Evolutionary conservation across 1,140 invertebrate genomes (phyloP).

Genomic region (Drosophila teissieri): DNA sequence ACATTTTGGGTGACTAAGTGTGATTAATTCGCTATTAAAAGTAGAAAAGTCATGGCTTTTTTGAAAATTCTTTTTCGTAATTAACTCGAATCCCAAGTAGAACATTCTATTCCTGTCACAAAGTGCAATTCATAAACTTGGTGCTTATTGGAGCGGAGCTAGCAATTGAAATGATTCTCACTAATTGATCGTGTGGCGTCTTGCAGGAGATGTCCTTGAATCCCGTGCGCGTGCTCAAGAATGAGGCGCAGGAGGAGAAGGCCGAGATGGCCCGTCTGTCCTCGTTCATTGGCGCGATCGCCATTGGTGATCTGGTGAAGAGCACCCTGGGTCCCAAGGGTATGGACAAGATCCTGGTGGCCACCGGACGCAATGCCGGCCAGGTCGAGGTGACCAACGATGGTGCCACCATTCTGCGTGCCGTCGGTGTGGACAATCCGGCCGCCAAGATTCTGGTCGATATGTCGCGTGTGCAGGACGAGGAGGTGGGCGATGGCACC

Average conservation of each 20-base stretch:
- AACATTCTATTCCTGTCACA: too few species aligned
- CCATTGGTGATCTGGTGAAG: slow-evolving; percentile 99
- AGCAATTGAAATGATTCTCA: background rate
- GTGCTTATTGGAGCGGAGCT: too few species aligned
- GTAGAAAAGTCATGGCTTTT: too few species aligned
- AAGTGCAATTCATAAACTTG: too few species aligned
- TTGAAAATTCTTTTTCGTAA: too few species aligned
- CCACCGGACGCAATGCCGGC: slow-evolving; percentile 92
- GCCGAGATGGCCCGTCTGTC: slow-evolving; percentile 97
- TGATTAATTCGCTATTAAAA: too few species aligned
- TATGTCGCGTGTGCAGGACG: slow-evolving; percentile 99
- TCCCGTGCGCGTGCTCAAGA: slow-evolving; percentile 96
- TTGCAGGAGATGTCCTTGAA: slow-evolving; percentile 92
- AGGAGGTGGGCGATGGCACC: slow-evolving; percentile 99
- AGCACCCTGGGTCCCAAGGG: slow-evolving; percentile 99
- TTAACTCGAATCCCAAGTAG: background rate
- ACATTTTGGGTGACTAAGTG: background rate
- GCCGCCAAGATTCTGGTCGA: slow-evolving; percentile 99
- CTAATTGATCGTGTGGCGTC: background rate
- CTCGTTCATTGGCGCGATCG: slow-evolving; percentile 98
- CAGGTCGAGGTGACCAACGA: slow-evolving; percentile 99
- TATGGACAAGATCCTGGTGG: slow-evolving; percentile 99
- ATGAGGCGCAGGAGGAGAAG: slow-evolving; percentile 98
- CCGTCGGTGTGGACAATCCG: slow-evolving; percentile 99
- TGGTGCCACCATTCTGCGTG: slow-evolving; percentile 98